Percentiles rank a stretch among this genome's conserved stretches.
Conservation (phyloP, 2,113 vertebrate species). For the Manacus vitellinus region DNA sequence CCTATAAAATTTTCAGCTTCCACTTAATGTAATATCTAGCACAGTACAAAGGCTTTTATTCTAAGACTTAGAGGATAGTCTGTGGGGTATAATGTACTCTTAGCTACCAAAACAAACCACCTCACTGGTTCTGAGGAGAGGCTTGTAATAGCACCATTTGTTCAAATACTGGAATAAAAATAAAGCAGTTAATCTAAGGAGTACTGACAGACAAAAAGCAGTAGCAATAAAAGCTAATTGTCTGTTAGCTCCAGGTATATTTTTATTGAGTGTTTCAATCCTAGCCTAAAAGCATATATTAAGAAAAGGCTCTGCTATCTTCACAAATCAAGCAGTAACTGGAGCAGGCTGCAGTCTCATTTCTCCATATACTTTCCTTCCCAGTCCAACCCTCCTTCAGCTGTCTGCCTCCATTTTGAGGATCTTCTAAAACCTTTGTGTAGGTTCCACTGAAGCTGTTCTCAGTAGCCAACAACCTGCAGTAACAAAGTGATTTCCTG, state of each 20-base stretch:
- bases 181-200: slow-evolving; percentile 43
- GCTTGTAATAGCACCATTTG: slow-evolving; percentile 43
- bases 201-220: slow-evolving; percentile 52
- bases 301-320: neutral
- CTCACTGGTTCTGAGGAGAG: slow-evolving; percentile 36
- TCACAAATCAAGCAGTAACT: neutral
- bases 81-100: slow-evolving; percentile 43
- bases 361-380: neutral
- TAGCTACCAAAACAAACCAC: slow-evolving; percentile 60
- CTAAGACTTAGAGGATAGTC: neutral
- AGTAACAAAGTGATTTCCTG: neutral
- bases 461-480: neutral
- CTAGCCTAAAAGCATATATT: slow-evolving; percentile 26
- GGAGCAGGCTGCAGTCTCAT: neutral
- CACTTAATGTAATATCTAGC: neutral
- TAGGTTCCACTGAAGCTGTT: neutral
- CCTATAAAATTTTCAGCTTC: neutral
- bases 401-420: neutral
- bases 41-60: slow-evolving; percentile 21
- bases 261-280: slow-evolving; percentile 57
- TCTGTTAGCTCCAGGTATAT: slow-evolving; percentile 60
- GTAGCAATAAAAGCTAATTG: slow-evolving; percentile 63
- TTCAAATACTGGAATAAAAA: slow-evolving; percentile 54
- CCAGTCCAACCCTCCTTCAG: neutral
- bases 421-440: neutral